Evolutionary conservation across 2,888 invertebrate species (phyloP).

Genomic region (Macrosoma leucophasiata): DNA sequence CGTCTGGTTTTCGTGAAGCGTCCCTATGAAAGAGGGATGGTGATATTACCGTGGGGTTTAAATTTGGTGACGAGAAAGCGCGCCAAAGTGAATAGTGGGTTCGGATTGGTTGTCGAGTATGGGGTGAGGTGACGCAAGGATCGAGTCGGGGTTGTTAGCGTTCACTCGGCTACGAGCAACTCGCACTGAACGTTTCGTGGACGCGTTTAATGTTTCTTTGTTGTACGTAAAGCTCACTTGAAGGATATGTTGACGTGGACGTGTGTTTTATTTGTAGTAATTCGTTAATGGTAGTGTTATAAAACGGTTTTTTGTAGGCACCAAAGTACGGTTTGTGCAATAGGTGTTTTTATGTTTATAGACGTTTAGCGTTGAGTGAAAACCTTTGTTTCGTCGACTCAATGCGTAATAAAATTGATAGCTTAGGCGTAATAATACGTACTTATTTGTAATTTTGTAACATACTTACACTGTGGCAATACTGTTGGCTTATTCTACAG

Average conservation of each 20-base stretch:
- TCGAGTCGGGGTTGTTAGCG: constrained; percentile 67
- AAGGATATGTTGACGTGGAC: constrained; percentile 48
- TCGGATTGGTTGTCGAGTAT: constrained; percentile 42
- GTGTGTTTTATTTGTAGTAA: constrained; percentile 65
- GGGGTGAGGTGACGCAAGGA: constrained; percentile 74
- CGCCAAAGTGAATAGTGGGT: constrained; percentile 66
- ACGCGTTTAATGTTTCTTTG: constrained; percentile 53
- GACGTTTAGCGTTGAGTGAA: constrained; percentile 58
- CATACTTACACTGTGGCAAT: too few species aligned
- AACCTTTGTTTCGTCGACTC: constrained; percentile 57
- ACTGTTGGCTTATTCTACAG: too few species aligned
- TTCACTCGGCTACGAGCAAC: constrained; percentile 64
- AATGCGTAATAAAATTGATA: constrained; percentile 51
- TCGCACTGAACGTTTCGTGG: constrained; percentile 49
- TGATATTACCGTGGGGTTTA: constrained; percentile 36
- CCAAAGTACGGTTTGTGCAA: constrained; percentile 63
- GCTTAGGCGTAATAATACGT: constrained; percentile 24
- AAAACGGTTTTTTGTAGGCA: constrained; percentile 62
- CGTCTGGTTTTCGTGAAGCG: constrained; percentile 33
- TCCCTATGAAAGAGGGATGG: constrained; percentile 42
- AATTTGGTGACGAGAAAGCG: constrained; percentile 57
- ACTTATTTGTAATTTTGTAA: constrained; percentile 19
- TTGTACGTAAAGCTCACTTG: constrained; percentile 49
- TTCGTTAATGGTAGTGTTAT: constrained; percentile 56
- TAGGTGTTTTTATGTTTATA: constrained; percentile 70